Evolutionary conservation across 1,140 invertebrate species (phyloP).

Genomic region (Eumaeus atala): DNA sequence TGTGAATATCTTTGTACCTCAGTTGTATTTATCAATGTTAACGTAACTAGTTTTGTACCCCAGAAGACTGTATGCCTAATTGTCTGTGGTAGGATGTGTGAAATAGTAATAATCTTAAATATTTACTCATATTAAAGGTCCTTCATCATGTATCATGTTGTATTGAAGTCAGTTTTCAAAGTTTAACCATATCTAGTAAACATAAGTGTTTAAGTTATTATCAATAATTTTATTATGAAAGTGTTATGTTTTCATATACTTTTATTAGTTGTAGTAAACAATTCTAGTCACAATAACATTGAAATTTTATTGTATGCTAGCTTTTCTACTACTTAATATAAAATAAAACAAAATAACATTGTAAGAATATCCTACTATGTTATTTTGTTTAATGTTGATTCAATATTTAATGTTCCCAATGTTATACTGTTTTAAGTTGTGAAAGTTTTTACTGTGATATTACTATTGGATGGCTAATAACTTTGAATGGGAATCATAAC

Average conservation of each 20-base stretch:
- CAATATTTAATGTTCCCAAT: no score
- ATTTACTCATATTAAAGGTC: no score
- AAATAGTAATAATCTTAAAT: neutral
- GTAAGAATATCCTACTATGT: no score
- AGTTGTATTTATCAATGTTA: conserved; percentile 4
- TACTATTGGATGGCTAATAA: no score
- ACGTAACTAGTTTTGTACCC: conserved; percentile 28
- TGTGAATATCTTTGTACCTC: neutral
- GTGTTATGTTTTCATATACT: conserved; percentile 9
- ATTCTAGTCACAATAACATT: neutral
- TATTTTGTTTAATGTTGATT: no score
- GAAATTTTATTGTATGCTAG: conserved; percentile 4
- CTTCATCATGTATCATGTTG: neutral
- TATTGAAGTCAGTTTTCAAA: neutral
- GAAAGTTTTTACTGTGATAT: no score
- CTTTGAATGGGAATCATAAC: no score
- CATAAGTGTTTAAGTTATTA: conserved; percentile 10
- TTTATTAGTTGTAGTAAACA: conserved; percentile 1
- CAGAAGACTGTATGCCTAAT: conserved; percentile 42
- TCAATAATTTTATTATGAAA: conserved; percentile 7
- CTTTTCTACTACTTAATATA: neutral
- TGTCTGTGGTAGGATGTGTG: neutral
- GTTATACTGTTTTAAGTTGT: no score
- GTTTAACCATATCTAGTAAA: neutral
- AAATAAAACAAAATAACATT: no score